Base-by-base conservation (phyloP, 2,113 vertebrate species). In the Tragelaphus buxtoni region DNA sequence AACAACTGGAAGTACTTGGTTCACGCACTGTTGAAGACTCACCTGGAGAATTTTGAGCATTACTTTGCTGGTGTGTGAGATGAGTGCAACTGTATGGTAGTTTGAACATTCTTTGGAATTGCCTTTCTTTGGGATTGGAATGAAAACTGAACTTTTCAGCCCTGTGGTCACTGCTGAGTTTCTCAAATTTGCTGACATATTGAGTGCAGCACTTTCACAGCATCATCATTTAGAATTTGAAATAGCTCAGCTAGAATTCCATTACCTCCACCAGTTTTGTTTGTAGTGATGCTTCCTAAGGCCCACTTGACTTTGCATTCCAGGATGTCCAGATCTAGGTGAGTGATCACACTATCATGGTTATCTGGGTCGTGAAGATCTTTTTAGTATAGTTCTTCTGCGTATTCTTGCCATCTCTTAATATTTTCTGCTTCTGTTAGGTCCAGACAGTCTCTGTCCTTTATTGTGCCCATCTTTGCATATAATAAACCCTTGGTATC, bases 1-100 rank as follows among this genome's bases (percentile, higher is more conserved):
- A 69, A 69, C 4, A 35, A 10, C n/a, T 35, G 63, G 18, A 69
- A 69, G 63, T 35, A 35, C n/a, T 69, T 69, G 63, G 63, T 69
- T 69, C 63, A 35, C 0, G 0, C n/a, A 69, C 63, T 22, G n/a
- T 35, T 69, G 63, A 35, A 35, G n/a, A 69, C 63, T 10, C 4
- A 69, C 18, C 1, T 69, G 63, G n/a, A 69, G n/a, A 69, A 69
- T 35, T 69, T 65, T 69, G 4, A 69, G 63, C 63, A 69, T 69
- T 69, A 69, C 2, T 10, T 69, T 20, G 63, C 63, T 20, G n/a
- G 0, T 17, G 4, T 69, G 63, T 35, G 63, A 69, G 63, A 69
- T 5, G 17, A 22, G 17, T 69, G 63, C 35, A 69, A 35, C 11
- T 69, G 9, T 35, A 35, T 69, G n/a, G 9, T 35, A 69, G 63